These are phyloP conservation scores for Sylvicapra grimmia DNA, from an alignment of 2,113 vertebrate genomes.

Conservation along the genomic window DNA sequence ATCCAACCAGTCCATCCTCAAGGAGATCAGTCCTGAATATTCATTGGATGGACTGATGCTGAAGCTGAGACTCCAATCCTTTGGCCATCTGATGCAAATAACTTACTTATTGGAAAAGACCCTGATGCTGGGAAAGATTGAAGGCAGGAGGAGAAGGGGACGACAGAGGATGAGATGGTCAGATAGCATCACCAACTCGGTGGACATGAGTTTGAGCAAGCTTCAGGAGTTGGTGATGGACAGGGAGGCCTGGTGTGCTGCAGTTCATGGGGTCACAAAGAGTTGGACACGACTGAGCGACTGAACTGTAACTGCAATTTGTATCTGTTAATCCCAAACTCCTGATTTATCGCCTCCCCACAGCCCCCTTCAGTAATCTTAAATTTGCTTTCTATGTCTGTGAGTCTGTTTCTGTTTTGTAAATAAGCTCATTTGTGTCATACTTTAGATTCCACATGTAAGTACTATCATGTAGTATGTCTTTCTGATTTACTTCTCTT, in stretches of 20 bases:
- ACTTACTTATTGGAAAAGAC: not conserved
- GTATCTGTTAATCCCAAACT: too few species aligned
- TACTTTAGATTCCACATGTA: not conserved
- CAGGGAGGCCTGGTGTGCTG: not conserved
- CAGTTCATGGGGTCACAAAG: not conserved
- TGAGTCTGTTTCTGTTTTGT: not conserved
- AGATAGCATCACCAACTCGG: accelerated
- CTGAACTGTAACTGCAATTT: not conserved
- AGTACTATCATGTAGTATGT: not conserved
- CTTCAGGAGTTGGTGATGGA: not conserved
- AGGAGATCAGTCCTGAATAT: not conserved
- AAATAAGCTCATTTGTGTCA: not conserved
- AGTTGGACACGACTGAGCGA: accelerated
- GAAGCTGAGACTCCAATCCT: not conserved
- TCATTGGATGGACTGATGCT: not conserved
- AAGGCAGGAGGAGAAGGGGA: not conserved
- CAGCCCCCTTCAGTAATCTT: accelerated
- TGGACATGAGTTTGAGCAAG: not conserved
- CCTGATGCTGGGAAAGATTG: not conserved
- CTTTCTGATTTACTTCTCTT: not conserved
- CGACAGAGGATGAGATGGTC: not conserved
- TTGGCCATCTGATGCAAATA: not conserved
- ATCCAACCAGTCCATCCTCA: not conserved
- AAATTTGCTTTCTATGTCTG: not conserved
- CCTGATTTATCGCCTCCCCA: not conserved